Percentiles rank a stretch among this genome's conserved stretches.
phyloP scores from a whole-genome alignment of 2,113 vertebrate species.

The Zingel zingel region DNA sequence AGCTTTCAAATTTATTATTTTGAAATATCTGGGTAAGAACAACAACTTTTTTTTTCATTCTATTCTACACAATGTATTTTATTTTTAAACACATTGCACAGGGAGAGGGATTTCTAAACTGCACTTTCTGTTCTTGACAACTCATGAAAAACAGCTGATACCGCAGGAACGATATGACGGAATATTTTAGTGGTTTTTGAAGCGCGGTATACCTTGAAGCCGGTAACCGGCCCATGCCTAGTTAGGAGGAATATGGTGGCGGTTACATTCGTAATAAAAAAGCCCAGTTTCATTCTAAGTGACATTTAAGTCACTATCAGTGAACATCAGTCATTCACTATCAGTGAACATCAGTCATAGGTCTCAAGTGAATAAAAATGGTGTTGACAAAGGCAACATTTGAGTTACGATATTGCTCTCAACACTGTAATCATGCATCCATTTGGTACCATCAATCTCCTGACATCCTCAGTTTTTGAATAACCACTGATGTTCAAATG shows the following conservation, averaged over 20 bases:
- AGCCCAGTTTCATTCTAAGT: neutral
- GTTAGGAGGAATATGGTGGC: neutral
- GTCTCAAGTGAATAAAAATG: slow-evolving; percentile 9
- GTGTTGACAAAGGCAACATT: slow-evolving; percentile 18
- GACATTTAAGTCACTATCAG: slow-evolving; percentile 21
- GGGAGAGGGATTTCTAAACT: too few relatives aligned
- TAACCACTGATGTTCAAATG: slow-evolving; percentile 29
- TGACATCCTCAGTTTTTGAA: slow-evolving; percentile 30
- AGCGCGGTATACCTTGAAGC: too few relatives aligned
- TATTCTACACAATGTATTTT: too few relatives aligned
- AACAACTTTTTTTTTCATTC: too few relatives aligned
- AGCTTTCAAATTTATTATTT: too few relatives aligned
- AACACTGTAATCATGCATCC: neutral
- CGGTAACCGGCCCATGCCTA: too few relatives aligned
- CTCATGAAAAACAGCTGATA: too few relatives aligned
- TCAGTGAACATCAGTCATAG: neutral
- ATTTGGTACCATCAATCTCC: slow-evolving; percentile 12
- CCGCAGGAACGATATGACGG: too few relatives aligned
- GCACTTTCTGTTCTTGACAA: too few relatives aligned
- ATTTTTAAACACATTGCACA: too few relatives aligned
- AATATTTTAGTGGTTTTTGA: too few relatives aligned
- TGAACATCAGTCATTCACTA: neutral
- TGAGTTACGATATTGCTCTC: slow-evolving; percentile 1
- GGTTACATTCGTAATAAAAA: neutral
- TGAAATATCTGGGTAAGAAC: too few relatives aligned